phyloP scores from a whole-genome alignment of 2,797 vertebrate genomes.

The Mallotus villosus region DNA sequence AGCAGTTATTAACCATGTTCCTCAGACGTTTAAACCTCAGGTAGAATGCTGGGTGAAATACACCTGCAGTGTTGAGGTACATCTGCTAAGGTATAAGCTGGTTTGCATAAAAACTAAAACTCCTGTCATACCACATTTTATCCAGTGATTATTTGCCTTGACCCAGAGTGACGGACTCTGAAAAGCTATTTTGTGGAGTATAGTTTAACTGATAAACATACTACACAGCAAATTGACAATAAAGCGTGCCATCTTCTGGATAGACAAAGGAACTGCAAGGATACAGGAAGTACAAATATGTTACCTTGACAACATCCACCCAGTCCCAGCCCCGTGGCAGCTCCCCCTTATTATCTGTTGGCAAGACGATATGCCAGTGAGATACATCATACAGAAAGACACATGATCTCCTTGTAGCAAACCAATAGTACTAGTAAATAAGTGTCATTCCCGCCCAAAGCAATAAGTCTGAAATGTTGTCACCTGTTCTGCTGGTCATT shows the following conservation, averaged over 20 bases:
- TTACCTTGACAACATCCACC: conserved; percentile 95
- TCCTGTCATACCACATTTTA: too few species aligned
- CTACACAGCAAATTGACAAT: background rate
- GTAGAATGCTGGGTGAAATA: background rate
- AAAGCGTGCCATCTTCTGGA: conserved; percentile 22
- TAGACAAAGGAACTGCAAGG: background rate
- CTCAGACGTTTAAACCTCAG: background rate
- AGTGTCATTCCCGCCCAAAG: too few species aligned
- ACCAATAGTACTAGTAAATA: background rate
- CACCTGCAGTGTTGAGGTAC: too few species aligned
- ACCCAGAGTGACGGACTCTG: too few species aligned
- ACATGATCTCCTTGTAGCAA: background rate
- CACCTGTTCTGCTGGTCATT: conserved; percentile 90
- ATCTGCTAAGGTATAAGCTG: background rate
- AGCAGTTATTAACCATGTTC: too few species aligned
- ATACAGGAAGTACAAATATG: background rate
- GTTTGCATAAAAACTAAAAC: too few species aligned
- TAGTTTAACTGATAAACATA: background rate
- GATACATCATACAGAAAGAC: too few species aligned
- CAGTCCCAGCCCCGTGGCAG: conserved; percentile 97
- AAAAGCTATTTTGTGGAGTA: too few species aligned
- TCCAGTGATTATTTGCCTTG: too few species aligned
- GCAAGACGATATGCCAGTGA: too few species aligned
- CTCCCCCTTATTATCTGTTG: conserved; percentile 91
- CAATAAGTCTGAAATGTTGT: background rate